These are phyloP conservation scores for Pammene fasciana DNA, from an alignment of 2,888 invertebrate genomes.

Conservation along the genomic window DNA sequence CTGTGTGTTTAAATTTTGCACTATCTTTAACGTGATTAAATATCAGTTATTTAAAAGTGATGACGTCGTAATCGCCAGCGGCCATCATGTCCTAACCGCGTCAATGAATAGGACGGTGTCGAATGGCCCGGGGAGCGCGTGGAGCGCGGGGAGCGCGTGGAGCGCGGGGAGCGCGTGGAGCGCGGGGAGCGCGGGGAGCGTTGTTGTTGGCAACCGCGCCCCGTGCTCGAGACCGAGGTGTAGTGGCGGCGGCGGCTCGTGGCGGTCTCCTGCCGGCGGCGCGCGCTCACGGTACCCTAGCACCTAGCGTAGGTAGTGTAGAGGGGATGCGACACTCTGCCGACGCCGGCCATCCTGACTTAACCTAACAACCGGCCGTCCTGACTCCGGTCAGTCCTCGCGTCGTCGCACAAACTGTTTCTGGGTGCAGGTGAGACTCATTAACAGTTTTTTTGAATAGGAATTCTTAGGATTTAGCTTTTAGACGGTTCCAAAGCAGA, in stretches of 20 bases:
- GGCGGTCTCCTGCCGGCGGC: conserved; percentile 77
- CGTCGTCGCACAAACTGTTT: background rate
- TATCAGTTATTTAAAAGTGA: conserved; percentile 13
- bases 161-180: conserved; percentile 70
- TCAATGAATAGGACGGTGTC: conserved; percentile 72
- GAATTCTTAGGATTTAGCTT: too few species aligned
- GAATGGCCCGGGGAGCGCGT: conserved; percentile 76
- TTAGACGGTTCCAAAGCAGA: conserved; percentile 41
- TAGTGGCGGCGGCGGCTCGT: conserved; percentile 82
- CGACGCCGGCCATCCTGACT: background rate
- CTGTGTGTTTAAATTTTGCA: background rate
- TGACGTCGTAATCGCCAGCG: background rate
- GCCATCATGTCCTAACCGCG: conserved; percentile 32
- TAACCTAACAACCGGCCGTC: background rate
- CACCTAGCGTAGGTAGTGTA: conserved; percentile 22
- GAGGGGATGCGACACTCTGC: conserved; percentile 46
- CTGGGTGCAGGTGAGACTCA: conserved; percentile 15
- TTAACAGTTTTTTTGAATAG: conserved; percentile 12
- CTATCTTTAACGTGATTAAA: background rate
- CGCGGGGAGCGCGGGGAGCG: too few species aligned
- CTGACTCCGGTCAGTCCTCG: background rate
- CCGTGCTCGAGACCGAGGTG: conserved; percentile 82
- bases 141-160: conserved; percentile 72
- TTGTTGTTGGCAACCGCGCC: conserved; percentile 81
- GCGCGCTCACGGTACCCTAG: conserved; percentile 77